phyloP scores from a whole-genome alignment of 2,797 vertebrate genomes.

The Setipinna tenuifilis region DNA sequence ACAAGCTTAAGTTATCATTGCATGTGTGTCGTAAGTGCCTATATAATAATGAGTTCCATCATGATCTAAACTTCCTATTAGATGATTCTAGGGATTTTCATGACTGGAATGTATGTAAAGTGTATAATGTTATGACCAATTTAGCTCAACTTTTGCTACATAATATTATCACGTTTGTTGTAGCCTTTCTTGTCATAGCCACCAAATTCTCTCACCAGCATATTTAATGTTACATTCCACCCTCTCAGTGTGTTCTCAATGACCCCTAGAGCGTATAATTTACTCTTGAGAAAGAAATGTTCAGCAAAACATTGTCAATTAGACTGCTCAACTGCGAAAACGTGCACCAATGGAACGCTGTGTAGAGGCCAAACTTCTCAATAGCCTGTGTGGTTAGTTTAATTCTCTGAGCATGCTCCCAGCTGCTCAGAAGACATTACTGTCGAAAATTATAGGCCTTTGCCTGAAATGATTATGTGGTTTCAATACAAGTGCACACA shows the following conservation, averaged over 20 bases:
- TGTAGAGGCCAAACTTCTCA: constrained; percentile 33
- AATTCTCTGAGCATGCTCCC: constrained; percentile 41
- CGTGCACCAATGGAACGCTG: constrained; percentile 35
- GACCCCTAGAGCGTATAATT: background rate
- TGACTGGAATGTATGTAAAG: background rate
- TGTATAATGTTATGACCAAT: background rate
- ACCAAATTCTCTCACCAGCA: background rate
- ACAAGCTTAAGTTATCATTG: constrained; percentile 40
- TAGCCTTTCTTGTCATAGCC: background rate
- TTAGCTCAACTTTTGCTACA: background rate
- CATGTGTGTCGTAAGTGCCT: constrained; percentile 44
- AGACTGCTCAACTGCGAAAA: background rate
- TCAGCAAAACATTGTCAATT: background rate
- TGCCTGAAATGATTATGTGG: constrained; percentile 52
- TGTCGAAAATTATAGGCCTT: constrained; percentile 53
- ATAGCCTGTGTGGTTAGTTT: constrained; percentile 41
- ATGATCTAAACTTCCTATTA: background rate
- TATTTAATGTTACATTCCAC: background rate
- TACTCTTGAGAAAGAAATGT: background rate
- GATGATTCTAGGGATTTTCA: background rate
- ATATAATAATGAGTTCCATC: constrained; percentile 54
- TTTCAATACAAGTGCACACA: constrained; percentile 51
- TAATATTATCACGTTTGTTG: background rate
- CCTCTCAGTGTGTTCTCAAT: background rate
- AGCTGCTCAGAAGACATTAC: constrained; percentile 36